These are phyloP conservation scores for Ciconia boyciana DNA, from an alignment of 2,113 vertebrate genomes.

Conservation along the genomic window DNA sequence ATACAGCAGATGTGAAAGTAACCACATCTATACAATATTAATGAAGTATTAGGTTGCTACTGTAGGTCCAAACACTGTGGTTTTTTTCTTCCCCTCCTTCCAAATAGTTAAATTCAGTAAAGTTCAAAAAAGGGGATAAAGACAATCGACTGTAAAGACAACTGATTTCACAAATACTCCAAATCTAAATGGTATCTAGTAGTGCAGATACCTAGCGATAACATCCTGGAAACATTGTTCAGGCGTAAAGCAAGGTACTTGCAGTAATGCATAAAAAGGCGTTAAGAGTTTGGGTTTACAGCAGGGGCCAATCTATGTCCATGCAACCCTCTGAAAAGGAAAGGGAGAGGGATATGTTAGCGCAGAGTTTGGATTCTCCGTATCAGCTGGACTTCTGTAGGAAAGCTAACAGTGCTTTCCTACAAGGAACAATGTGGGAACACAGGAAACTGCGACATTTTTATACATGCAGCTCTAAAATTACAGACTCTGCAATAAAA, in stretches of 20 bases:
- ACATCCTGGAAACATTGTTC: not conserved
- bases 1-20: not conserved
- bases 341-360: not conserved
- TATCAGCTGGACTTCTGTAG: not conserved
- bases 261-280: not conserved
- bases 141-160: not conserved
- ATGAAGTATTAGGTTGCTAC: not conserved
- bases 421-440: not conserved
- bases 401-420: not conserved
- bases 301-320: not conserved
- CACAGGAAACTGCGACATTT: not conserved
- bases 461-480: not conserved
- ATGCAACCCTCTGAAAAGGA: not conserved
- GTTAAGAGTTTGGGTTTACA: not conserved
- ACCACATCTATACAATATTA: not conserved
- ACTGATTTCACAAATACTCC: not conserved
- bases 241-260: not conserved
- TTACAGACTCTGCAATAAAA: not conserved
- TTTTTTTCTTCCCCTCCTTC: not conserved
- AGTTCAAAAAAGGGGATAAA: not conserved
- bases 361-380: not conserved
- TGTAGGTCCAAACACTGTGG: not conserved
- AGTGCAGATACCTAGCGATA: not conserved
- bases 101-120: not conserved
- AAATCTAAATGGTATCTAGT: not conserved